phyloP scores from a whole-genome alignment of 2,797 vertebrate species.

The Pampus argenteus region DNA sequence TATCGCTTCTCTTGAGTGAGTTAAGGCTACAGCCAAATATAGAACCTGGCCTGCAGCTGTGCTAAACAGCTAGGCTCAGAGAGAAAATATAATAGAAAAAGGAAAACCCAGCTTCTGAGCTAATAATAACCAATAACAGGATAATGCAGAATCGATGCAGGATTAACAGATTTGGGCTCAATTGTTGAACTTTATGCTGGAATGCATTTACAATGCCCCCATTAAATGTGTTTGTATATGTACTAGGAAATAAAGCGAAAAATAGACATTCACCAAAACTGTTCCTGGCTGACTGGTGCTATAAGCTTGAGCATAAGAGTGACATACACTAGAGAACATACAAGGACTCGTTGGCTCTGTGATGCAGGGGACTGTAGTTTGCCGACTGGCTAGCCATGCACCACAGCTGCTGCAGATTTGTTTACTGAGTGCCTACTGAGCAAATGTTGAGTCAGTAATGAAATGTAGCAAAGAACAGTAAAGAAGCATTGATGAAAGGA shows the following conservation, averaged over 20 bases:
- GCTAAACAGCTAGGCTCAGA: constrained; percentile 28
- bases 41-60: constrained; percentile 13
- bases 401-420: constrained; percentile 57
- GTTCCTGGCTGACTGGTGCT: constrained; percentile 16
- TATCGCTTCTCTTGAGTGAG: constrained; percentile 26
- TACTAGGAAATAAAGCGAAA: neutral
- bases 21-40: constrained; percentile 41
- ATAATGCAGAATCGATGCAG: neutral
- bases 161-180: neutral
- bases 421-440: constrained; percentile 38
- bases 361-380: constrained; percentile 17
- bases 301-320: neutral
- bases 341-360: constrained; percentile 25
- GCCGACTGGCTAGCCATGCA: constrained; percentile 17
- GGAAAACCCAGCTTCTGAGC: neutral
- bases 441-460: constrained; percentile 58
- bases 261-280: neutral
- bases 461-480: constrained; percentile 45
- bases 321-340: constrained; percentile 4
- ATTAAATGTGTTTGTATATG: neutral
- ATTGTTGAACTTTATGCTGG: neutral
- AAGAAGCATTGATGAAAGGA: constrained; percentile 42
- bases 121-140: neutral
- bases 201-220: neutral
- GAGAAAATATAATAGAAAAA: constrained; percentile 4